Evolutionary conservation across 2,888 invertebrate species (phyloP).

Genomic region (Sisyra nigra): DNA sequence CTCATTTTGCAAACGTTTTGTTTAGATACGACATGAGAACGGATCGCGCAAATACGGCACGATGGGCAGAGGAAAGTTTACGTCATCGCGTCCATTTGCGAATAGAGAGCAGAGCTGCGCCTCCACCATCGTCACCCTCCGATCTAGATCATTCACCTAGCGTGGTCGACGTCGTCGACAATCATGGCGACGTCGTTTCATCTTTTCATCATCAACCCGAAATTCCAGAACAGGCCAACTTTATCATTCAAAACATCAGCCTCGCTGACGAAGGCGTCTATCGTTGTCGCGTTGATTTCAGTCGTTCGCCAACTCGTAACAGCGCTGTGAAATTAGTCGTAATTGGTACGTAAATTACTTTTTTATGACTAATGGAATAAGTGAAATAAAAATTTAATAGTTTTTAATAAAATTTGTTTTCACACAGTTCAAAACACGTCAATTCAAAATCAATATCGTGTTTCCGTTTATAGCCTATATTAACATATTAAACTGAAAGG

Average conservation of each 20-base stretch:
- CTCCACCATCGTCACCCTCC: not conserved
- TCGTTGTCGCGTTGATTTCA: slow-evolving; percentile 4
- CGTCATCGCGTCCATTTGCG: slow-evolving; percentile 2
- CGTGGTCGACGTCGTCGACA: not conserved
- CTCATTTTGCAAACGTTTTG: no score
- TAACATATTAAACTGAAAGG: no score
- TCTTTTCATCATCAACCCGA: not conserved
- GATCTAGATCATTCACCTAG: not conserved
- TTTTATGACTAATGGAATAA: no score
- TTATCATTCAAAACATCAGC: slow-evolving; percentile 4
- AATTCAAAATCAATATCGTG: no score
- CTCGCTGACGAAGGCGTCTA: slow-evolving; percentile 1
- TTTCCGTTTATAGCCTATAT: no score
- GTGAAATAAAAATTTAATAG: no score
- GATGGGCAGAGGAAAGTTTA: slow-evolving; percentile 1
- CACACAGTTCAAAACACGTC: no score
- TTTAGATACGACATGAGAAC: slow-evolving; percentile 2
- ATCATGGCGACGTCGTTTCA: not conserved
- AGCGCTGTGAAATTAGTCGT: not conserved
- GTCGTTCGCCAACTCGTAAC: slow-evolving; percentile 1
- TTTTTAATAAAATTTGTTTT: no score
- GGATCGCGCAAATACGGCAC: not conserved
- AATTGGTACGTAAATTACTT: slow-evolving; percentile 2
- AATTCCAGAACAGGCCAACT: not conserved
- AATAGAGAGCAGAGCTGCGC: not conserved